Base-by-base conservation (phyloP, 2,797 vertebrate species). In the Siniperca obscura region DNA sequence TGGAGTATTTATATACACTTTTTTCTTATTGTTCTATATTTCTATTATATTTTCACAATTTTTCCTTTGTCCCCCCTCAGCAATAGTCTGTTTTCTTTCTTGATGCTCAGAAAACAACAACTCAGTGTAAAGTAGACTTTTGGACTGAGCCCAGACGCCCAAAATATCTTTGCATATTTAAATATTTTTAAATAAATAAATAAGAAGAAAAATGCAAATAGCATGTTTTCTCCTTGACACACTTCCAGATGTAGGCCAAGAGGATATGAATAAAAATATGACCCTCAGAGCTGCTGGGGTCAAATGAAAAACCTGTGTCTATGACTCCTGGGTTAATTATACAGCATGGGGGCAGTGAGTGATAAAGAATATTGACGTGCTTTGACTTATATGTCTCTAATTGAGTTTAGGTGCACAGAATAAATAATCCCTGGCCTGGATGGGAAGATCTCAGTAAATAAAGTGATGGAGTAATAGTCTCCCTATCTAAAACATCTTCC, bases 311-410 rank as follows among this genome's bases (percentile, higher is more conserved):
- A 64, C 36, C 60, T 42, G 60, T 50, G 75, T 57, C 50, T 48
- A 1, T 73, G 66, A 79, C 76, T 85, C 64, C 9, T 8, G 73
- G 74, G 78, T 91, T 74, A 89, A 90, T 90, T 85, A 89, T 82
- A 52, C 79, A 81, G 68, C 76, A 34, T 0, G 14, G 48, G 73
- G 52, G 25, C 59, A 53, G 57, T 21, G 64, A 85, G 81, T 72
- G 80, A 86, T 82, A 34, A 71, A 76, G 22, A 73, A 69, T 76
- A 84, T 87, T 86, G 89, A 89, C 83, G 71, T 44, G 38, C 65
- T 78, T 62, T 77, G 81, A 80, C 55, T 64, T 50, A 64, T 2
- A 42, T 50, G 67, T 76, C 69, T 81, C 11, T 84, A 65, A 92
- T 78, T 80, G 52, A 80, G 46, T 81, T 80, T 42, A 46, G 22